Base-by-base conservation (phyloP, 2,888 invertebrate species). In the Xestia sexstrigata region DNA sequence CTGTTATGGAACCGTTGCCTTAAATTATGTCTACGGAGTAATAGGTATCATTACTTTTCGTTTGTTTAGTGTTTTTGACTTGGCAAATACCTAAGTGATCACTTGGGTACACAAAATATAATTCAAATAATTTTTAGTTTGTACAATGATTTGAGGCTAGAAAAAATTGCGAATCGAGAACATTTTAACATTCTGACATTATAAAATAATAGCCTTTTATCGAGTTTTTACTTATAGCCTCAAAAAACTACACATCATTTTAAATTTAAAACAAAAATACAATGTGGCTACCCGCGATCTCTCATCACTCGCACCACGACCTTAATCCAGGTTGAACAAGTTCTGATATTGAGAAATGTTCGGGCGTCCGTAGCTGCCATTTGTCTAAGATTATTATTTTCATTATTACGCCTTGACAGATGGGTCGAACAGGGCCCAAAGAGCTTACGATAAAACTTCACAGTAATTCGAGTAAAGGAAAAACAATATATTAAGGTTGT, bases 371-470 rank as follows among this genome's bases (percentile, higher is more conserved):
- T 83, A 72, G 75, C 79, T 74, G 67, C 85, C 88, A 90, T 91
- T 91, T 89, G 90, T 90, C 88, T 89, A 85, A 86, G 87, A 87
- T 88, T 89, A 90, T 90, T 90, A 91, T 91, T 91, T 89, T 90
- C 88, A 90, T 91, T 89, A 89, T 89, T 81, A 86, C 84, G 65
- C 75, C 26, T 69, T 73, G 81, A 76, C 80, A 82, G 86, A 82
- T 74, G 82, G 74, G 73, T 60, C 55, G 70, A 71, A 80, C n/a
- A 49, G 47, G 74, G 55, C 45, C 65, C 65, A 42, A 55, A 45
- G 76, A 85, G 77, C 68, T 77, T 67, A 75, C 74, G 67, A 85
- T 72, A 74, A 70, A 78, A 84, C 66, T 82, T 74, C 42, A 15
- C 39, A 39, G 52, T 70, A 67, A 74, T 66, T 17, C 26, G 17